Conservation (phyloP, 1,140 invertebrate genomes). For the Drosophila equinoxialis region DNA sequence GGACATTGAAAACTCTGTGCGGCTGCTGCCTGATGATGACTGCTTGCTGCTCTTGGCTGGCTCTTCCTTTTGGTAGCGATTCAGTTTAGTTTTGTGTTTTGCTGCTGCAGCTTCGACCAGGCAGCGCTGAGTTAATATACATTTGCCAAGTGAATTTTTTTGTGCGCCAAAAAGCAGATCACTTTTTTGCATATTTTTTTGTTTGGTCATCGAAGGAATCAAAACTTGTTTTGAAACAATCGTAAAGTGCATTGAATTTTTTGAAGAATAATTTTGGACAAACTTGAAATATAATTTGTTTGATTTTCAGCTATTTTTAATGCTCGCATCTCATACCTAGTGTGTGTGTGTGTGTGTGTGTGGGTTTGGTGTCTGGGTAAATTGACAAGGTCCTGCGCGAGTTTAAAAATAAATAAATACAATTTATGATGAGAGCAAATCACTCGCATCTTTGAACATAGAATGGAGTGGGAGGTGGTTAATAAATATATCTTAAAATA, state of each 20-base stretch:
- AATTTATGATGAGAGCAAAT: conserved; percentile 50
- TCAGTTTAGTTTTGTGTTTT: conserved; percentile 73
- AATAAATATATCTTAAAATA: not conserved
- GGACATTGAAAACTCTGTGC: conserved; percentile 49
- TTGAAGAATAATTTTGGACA: not conserved
- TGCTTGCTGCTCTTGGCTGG: conserved; percentile 29
- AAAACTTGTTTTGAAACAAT: conserved; percentile 28
- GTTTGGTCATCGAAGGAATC: not conserved
- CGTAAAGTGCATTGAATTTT: conserved; percentile 47
- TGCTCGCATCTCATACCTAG: conserved; percentile 9
- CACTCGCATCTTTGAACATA: conserved; percentile 19
- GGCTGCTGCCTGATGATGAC: conserved; percentile 46
- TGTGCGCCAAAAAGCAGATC: conserved; percentile 19
- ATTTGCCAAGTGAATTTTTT: conserved; percentile 29
- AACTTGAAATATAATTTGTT: not conserved
- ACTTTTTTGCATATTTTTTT: conserved; percentile 34
- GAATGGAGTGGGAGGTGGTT: not conserved
- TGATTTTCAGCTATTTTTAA: conserved; percentile 43
- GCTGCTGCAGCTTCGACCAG: conserved; percentile 49
- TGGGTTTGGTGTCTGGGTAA: conserved; percentile 36
- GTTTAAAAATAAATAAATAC: conserved; percentile 73
- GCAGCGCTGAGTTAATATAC: conserved; percentile 23
- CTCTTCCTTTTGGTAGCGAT: conserved; percentile 24
- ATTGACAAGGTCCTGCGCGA: conserved; percentile 48
- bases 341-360: conserved; percentile 24